Evolutionary conservation across 30 jellyfish, hydroid and myxozoan species (phyloP), one percentile per base, ranked within the genome.

Genomic region (Mastigias papua): DNA sequence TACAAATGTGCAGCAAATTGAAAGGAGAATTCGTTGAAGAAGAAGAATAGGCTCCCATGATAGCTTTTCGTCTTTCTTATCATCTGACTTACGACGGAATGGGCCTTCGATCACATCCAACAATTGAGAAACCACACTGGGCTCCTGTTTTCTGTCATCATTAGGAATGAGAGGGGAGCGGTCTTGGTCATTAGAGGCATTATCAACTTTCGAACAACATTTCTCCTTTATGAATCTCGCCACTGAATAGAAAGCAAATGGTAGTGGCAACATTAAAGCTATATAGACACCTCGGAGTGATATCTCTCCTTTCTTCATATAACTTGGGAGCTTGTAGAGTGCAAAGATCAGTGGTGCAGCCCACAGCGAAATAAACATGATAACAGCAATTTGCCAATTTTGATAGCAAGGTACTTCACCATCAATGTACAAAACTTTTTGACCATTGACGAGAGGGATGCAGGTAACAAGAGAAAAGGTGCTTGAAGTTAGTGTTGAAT

Each of bases 181-280:
- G 54, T 15, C 7, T 15, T 42, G 54, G 13, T 42, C 13, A 15
- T 42, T 42, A 42, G 54, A 42, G 13, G 13, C 13, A 42, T 42
- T 15, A 42, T 42, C 54, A 42, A 15, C 7, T 8, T 4, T 42
- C 54, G 54, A 8, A 42, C 54, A 15, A 4, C 54, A 4, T 4
- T 4, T 8, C 54, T 42, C 17, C 17, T 19, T 54, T 54, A 2
- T 25, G 25, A 3, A 19, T 54, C 33, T 69, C 33, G 29, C 60
- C 0, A 61, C 2, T 19, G 78, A 22, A 30, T 11, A 78, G 3
- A 78, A 2, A 30, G 34, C 4, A 28, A 50, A 78, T 17, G 88
- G 88, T 60, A 78, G 50, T 9, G 88, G 88, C 25, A 78, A 58
- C 4, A 78, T 37, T 35, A 78, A 31, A 19, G 88, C 88, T 21